Percentiles rank a stretch among this genome's conserved stretches.
Conservation (phyloP, 1,140 invertebrate genomes). For the Pogonomyrmex californicus region DNA sequence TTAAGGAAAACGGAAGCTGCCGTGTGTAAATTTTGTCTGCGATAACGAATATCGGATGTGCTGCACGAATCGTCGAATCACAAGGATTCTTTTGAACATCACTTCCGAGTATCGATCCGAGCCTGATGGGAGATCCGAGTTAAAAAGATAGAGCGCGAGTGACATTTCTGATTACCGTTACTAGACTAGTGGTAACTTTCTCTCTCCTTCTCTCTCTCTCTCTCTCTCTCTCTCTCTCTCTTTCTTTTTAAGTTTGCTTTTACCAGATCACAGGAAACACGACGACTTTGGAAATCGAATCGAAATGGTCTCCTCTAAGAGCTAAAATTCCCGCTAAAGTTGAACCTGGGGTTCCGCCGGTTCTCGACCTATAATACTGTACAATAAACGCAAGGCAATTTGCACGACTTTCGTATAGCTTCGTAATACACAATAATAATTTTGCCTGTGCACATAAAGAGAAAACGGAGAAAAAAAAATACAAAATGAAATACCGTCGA, state of each 20-base stretch:
- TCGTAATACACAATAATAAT: no score
- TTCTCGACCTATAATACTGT: background rate
- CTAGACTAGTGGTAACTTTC: constrained; percentile 57
- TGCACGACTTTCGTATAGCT: constrained; percentile 21
- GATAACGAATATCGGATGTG: background rate
- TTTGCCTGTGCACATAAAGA: constrained; percentile 26
- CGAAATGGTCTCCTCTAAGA: constrained; percentile 9
- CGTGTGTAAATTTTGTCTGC: background rate
- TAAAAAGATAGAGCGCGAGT: constrained; percentile 32
- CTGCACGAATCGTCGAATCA: background rate
- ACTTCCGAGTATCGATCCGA: background rate
- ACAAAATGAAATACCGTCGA: constrained; percentile 16
- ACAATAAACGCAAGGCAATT: constrained; percentile 18
- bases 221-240: background rate
- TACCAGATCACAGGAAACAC: background rate
- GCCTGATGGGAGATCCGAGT: constrained; percentile 14
- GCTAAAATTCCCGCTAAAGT: constrained; percentile 21
- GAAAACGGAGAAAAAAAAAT: constrained; percentile 29
- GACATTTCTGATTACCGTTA: constrained; percentile 30
- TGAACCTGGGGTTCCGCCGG: background rate
- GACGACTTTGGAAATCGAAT: constrained; percentile 15
- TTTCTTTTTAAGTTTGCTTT: constrained; percentile 15
- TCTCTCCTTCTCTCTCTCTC: constrained; percentile 23
- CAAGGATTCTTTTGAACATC: constrained; percentile 3
- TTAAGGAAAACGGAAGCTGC: background rate